Evolutionary conservation across 2,797 vertebrate species (phyloP), one percentile per base, ranked within the genome.

Genomic region (Trachurus trachurus): DNA sequence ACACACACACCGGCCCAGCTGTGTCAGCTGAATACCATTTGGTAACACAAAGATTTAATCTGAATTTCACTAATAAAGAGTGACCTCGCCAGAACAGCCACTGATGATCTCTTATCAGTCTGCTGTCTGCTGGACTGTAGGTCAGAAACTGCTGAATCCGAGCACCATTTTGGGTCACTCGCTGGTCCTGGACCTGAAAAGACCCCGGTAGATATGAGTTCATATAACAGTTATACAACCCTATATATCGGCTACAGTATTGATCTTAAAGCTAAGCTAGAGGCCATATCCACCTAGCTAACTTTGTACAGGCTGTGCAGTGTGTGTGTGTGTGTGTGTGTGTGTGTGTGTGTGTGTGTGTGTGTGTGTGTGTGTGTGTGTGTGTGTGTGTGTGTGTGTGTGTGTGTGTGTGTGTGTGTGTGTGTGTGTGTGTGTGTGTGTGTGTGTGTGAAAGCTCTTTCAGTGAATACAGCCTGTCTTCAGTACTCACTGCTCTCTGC

Each of bases 71-170:
- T 44, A 57, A 71, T 45, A 17, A 16, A 57, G 42, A 73, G 39
- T 16, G 66, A 66, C 31, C 65, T 16, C 69, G 49, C 59, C 42
- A 68, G 56, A 67, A 74, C 31, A 31, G 4, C 15, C 60, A 60
- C 1, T 31, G 59, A 77, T 63, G 40, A 75, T 63, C 16, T 66
- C 50, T 74, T 72, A 81, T 74, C 64, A 67, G 69, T 58, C 11
- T 60, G 21, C 34, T 67, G 50, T 65, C 19, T 49, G 21, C 7
- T 29, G 57, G 39, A 34, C 31, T 66, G 26, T 42, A 47, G 58
- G 50, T 73, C 67, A 70, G 47, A 56, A 65, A 68, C 62, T 37
- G 10, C 78, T 71, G 6, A 65, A 59, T 54, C 45, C 7, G 47
- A 49, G 5, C 47, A 60, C 37, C 21, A 8, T 57, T 64, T 42